Evolutionary conservation across 2,797 vertebrate genomes (phyloP), one percentile per base, ranked within the genome.

Genomic region (Lacerta bilineata): DNA sequence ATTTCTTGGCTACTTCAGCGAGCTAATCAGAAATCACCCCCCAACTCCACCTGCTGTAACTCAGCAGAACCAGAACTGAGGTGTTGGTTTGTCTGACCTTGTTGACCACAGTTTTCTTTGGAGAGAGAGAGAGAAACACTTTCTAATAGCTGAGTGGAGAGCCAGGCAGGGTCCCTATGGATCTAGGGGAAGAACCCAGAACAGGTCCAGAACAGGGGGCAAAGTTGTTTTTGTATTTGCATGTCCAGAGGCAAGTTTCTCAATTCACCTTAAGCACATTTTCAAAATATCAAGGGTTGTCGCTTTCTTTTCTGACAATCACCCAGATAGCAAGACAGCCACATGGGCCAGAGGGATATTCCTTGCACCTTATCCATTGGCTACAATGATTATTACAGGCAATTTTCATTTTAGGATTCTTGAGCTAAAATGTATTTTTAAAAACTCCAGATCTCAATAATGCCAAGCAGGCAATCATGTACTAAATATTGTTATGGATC

Each of bases 401-500:
- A 69, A 69, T 41, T 43, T 59, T 71, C 71, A 79, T 41, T 46
- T 4, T 64, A 84, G 9, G 29, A 50, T 55, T 74, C 81, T 75
- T 50, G 59, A 27, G 29, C 23, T 74, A 74, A 72, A 84, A 46
- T 3, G 84, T 64, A 2, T 39, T 87, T 74, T 39, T 0, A 20
- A 9, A 20, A 74, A 77, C 1, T 17, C 13, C 81, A 29, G 13
- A 13, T 18, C 82, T 36, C 9, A 36, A 25, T 17, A 50, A 43
- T 71, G 41, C 27, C 15, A 50, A 50, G 43, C 18, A n/a, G 23
- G 5, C 17, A 91, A 43, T 2, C 20, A 84, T 85, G 66, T 89
- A 82, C 18, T 8, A 81, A 93, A 87, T 29, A 50, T 82, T 50
- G 50, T 50, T 50, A 50, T 13, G 50, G 50, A 13, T 13, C 50